Conservation (phyloP, 1,140 invertebrate genomes). For the Magallana ariakensis region DNA sequence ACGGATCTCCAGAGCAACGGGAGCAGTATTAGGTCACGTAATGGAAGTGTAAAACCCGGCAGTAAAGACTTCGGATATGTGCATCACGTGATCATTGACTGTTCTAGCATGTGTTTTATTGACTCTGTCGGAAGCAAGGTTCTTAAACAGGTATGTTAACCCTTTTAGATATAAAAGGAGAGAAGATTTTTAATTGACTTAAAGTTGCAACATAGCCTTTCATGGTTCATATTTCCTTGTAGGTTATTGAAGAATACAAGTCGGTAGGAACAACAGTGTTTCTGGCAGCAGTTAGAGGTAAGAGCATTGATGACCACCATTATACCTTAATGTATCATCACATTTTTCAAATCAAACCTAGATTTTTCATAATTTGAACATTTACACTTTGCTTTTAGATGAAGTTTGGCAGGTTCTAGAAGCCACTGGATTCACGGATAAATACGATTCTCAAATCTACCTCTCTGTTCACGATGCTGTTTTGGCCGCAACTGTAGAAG, state of each 20-base stretch:
- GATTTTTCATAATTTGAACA: not conserved
- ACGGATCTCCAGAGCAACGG: slow-evolving; percentile 19
- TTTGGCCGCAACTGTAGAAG: slow-evolving; percentile 57
- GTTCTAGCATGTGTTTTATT: slow-evolving; percentile 70
- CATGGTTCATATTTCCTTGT: slow-evolving; percentile 35
- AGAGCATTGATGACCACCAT: not conserved
- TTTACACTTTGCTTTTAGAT: slow-evolving; percentile 56
- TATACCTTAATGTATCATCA: not conserved
- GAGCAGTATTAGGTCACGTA: not conserved
- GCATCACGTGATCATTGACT: slow-evolving; percentile 74
- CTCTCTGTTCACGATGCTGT: slow-evolving; percentile 71
- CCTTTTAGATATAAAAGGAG: not conserved
- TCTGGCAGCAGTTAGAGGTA: slow-evolving; percentile 64
- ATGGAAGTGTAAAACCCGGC: not conserved
- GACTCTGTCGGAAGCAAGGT: slow-evolving; percentile 74
- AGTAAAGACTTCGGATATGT: slow-evolving; percentile 43
- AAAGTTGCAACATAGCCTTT: no score
- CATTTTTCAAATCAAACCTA: not conserved
- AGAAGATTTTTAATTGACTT: no score
- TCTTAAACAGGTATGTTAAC: slow-evolving; percentile 64
- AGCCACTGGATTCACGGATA: slow-evolving; percentile 64
- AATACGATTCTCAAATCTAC: slow-evolving; percentile 64
- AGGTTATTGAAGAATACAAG: slow-evolving; percentile 70
- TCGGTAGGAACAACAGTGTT: slow-evolving; percentile 64
- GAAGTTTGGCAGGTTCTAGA: slow-evolving; percentile 66